Percentiles rank a stretch among this genome's conserved stretches.
Evolutionary conservation across 2,113 vertebrate species (phyloP).

Genomic region (Perccottus glenii): DNA sequence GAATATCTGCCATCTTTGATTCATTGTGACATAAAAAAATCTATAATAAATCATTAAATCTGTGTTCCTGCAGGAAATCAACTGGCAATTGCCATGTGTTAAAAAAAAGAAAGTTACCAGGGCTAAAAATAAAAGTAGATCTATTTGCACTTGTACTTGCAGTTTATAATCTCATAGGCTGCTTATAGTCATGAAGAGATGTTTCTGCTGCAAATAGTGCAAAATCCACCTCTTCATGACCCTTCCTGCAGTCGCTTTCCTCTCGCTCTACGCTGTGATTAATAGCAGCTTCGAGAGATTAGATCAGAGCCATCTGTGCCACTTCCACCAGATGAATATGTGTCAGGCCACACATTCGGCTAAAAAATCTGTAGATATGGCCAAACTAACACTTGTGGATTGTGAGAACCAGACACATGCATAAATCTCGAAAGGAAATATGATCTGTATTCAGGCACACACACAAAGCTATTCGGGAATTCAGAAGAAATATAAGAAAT

Average conservation of each 20-base stretch:
- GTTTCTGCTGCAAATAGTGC: background rate
- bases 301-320: conserved; percentile 79
- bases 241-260: conserved; percentile 46
- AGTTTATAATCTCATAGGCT: conserved; percentile 24
- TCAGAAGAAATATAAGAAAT: conserved; percentile 34
- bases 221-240: conserved; percentile 37
- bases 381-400: conserved; percentile 13
- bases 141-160: conserved; percentile 7
- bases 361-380: conserved; percentile 43
- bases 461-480: conserved; percentile 34
- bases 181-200: conserved; percentile 7
- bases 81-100: background rate
- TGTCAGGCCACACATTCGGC: conserved; percentile 53
- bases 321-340: conserved; percentile 69
- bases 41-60: too few relatives aligned
- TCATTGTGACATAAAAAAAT: too few relatives aligned
- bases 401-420: conserved; percentile 3
- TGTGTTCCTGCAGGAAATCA: too few relatives aligned
- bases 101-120: background rate
- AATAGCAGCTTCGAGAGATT: conserved; percentile 76
- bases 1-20: too few relatives aligned
- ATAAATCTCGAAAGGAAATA: conserved; percentile 23
- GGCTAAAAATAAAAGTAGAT: conserved; percentile 20
- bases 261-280: conserved; percentile 44
- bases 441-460: conserved; percentile 6